phyloP scores from a whole-genome alignment of 1,140 invertebrate species.

The Drosophila teissieri region DNA sequence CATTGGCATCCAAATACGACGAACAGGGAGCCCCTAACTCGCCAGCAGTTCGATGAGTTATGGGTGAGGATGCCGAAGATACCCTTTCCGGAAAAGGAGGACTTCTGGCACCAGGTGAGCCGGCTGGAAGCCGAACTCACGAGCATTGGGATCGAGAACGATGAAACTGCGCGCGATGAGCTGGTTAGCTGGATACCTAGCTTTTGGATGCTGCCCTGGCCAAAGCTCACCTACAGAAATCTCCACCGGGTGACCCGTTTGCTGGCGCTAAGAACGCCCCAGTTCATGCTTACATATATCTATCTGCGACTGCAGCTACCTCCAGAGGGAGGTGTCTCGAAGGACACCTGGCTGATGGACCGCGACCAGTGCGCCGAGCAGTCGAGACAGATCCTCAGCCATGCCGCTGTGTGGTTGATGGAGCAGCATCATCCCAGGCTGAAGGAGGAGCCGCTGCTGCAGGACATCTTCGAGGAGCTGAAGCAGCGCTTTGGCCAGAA shows the following conservation, averaged over 20 bases:
- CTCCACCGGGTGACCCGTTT: not conserved
- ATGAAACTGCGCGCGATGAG: accelerated
- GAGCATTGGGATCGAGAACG: not conserved
- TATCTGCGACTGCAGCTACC: slow-evolving; percentile 21
- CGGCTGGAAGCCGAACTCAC: not conserved
- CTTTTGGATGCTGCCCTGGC: slow-evolving; percentile 29
- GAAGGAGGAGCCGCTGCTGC: slow-evolving; percentile 14
- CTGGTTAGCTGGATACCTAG: not conserved
- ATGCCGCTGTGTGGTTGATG: slow-evolving; percentile 53
- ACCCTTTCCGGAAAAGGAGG: not conserved
- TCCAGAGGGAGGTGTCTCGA: not conserved
- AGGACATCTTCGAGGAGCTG: slow-evolving; percentile 34
- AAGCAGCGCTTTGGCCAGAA: slow-evolving; percentile 34
- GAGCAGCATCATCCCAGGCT: slow-evolving; percentile 15
- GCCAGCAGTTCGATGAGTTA: slow-evolving; percentile 10
- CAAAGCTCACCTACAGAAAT: not conserved
- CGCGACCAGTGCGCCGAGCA: slow-evolving; percentile 43
- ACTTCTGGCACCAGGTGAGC: not conserved
- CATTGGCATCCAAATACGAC: not conserved
- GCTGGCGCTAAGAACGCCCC: not conserved
- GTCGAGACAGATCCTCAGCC: slow-evolving; percentile 39
- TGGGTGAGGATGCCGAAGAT: not conserved
- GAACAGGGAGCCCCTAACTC: not conserved
- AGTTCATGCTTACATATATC: slow-evolving; percentile 24
- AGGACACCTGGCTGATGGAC: not conserved